Evolutionary conservation across 1,140 invertebrate species (phyloP).

Genomic region (Caenorhabditis brenneri): DNA sequence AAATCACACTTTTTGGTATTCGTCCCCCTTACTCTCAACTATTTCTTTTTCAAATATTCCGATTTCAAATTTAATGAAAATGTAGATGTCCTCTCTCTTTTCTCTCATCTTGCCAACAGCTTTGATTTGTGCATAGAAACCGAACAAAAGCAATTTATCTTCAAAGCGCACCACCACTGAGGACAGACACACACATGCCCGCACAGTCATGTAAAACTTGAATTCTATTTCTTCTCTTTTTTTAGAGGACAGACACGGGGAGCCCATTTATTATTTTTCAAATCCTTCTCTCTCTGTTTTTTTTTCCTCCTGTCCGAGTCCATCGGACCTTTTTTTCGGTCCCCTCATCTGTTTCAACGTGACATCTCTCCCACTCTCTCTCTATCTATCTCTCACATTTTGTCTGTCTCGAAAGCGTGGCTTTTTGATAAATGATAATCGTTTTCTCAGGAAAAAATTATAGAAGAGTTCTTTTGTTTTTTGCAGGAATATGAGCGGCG

Average conservation of each 20-base stretch:
- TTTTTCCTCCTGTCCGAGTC: neutral
- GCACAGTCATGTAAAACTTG: slow-evolving; percentile 13
- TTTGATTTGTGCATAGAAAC: slow-evolving; percentile 24
- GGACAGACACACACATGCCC: neutral
- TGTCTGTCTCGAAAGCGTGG: neutral
- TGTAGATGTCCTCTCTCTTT: neutral
- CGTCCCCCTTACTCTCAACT: neutral
- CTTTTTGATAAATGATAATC: slow-evolving; percentile 5
- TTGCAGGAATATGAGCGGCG: neutral
- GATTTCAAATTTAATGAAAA: neutral
- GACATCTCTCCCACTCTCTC: neutral
- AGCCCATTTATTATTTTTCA: slow-evolving; percentile 39
- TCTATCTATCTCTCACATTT: neutral
- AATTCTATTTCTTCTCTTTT: neutral
- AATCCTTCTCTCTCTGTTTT: neutral
- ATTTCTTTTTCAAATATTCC: neutral
- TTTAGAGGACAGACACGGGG: neutral
- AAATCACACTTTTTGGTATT: neutral
- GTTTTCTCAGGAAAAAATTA: neutral
- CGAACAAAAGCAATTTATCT: slow-evolving; percentile 44
- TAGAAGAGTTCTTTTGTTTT: neutral
- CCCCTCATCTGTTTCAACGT: neutral
- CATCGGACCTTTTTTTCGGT: neutral
- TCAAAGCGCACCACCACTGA: neutral
- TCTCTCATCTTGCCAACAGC: neutral